Base-by-base conservation (phyloP, 2,888 invertebrate genomes). In the Limnephilus auricula region DNA sequence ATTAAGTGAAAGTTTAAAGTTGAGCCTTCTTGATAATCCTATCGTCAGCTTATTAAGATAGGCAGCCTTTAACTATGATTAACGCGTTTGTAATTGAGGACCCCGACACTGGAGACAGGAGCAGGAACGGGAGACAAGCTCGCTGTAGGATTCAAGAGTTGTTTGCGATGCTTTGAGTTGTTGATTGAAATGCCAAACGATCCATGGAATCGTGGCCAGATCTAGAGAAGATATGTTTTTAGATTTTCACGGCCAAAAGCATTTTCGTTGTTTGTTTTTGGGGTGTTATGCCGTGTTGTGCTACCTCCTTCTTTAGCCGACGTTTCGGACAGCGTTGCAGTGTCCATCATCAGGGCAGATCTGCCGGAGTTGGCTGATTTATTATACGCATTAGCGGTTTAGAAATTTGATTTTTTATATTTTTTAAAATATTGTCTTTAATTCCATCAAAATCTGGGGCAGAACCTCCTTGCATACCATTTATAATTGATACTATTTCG, bases 1-100 rank as follows among this genome's bases (percentile, higher is more conserved):
- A 65, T 65, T 65, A 65, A 65, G 50, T 25, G 10, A 65, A 65
- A 65, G 65, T 65, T 65, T 65, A 65, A 65, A 65, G 25, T 65
- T 9, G n/a, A 2, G 25, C 65, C 18, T 9, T 65, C 65, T 25
- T n/a, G n/a, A n/a, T 65, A 65, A 78, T 88, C 83, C 84, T 65
- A 30, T 50, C 78, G 80, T 87, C 50, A 86, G 79, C 80, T 90
- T 90, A 92, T 92, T 92, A 90, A 89, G 89, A 90, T 89, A 82
- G 92, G 40, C 92, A 87, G 90, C 82, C 87, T 82, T 92, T 92
- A 87, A 89, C 84, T 65, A 82, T 89, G 91, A 91, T 90, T 80
- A 92, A 91, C 89, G 86, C 79, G 5, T 31, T 79, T 37, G 0
- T 91, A 91, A 92, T 91, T 79, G 87, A 78, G 79, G 10, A 34